Evolutionary conservation across 2,113 vertebrate species (phyloP), one percentile per base, ranked within the genome.

Genomic region (Burhinus oedicnemus): DNA sequence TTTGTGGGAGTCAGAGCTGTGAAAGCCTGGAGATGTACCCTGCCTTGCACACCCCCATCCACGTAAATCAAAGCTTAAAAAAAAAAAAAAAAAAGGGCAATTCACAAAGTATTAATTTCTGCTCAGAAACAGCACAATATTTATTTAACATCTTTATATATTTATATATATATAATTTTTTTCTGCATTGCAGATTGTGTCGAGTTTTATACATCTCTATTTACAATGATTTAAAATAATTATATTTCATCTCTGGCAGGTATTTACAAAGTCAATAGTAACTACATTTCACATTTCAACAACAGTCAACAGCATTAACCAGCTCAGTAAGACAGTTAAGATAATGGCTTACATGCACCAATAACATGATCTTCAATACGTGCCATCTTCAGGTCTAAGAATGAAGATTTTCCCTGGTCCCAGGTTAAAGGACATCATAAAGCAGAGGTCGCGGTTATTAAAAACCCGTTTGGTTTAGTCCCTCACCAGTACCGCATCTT

Each of bases 141-240:
- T 99, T 99, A 99, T 99, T 99, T 98, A 99, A 99, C 99, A 99
- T 99, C 98, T 99, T 99, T 98, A 98, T 98, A 98, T 99, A 98
- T 98, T 97, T 95, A 66, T 95, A 87, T 92, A 83, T 89, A 74
- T 96, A 89, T 97, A 44, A 29, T 40, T 77, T 89, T 92, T 96
- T 98, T 99, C 98, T 99, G 99, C 98, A 98, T 98, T 98, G 98
- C 98, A 99, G 98, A 98, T 95, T 98, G 96, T 98, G 98, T 98
- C 95, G 74, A 97, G 96, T 98, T 99, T 99, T 99, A 98, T 99
- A 99, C 99, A 99, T 98, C 97, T 98, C 96, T 99, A 99, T 99
- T 99, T 99, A 99, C 99, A 99, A 97, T 96, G 98, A 98, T 99
- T 99, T 99, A 99, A 99, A 99, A 99, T 99, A 99, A 98, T 98